Base-by-base conservation (phyloP, 2,888 invertebrate species). In the Podabrus alpinus region DNA sequence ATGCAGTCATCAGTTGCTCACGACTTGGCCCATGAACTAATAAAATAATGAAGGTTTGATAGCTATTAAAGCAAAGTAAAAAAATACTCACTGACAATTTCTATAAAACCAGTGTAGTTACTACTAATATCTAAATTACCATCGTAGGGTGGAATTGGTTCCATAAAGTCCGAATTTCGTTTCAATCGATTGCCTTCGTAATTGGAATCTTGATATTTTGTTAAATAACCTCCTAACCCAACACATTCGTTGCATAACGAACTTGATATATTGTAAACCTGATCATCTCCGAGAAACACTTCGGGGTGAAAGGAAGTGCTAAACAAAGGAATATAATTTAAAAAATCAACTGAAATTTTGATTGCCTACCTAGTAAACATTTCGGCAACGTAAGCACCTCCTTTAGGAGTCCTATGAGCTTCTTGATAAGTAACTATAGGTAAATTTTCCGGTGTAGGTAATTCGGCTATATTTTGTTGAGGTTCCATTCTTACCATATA, bases 91-190 rank as follows among this genome's bases (percentile, higher is more conserved):
- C 95, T 93, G 81, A 95, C 92, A 11, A 96, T 90, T 89, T 96
- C 95, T 45, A 97, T 89, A 84, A 95, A 96, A 16, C 95, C 93
- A 0, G 96, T 95, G 81, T 97, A 97, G 85, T 95, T 95, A 11
- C 94, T 92, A 69, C 90, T 90, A 13, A 92, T 89, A 83, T 95
- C 94, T 67, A 97, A 89, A 70, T 88, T 89, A 0, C 96, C 95
- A 86, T 96, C 96, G 75, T 89, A 90, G 2, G 92, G 89, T 19
- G 88, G 86, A 79, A 88, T 80, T 13, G 86, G 85, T 78, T 87
- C 86, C 72, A 81, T 81, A 16, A 85, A 79, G 13, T 81, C 78
- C 9, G 83, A 83, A 68, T 85, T 81, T 68, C 86, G 80, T 78
- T 85, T 81, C 45, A 85, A 84, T 70, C 86, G 75, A 71, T 82